Conservation (phyloP, 2,888 invertebrate genomes). For the Zeuzera pyrina region DNA sequence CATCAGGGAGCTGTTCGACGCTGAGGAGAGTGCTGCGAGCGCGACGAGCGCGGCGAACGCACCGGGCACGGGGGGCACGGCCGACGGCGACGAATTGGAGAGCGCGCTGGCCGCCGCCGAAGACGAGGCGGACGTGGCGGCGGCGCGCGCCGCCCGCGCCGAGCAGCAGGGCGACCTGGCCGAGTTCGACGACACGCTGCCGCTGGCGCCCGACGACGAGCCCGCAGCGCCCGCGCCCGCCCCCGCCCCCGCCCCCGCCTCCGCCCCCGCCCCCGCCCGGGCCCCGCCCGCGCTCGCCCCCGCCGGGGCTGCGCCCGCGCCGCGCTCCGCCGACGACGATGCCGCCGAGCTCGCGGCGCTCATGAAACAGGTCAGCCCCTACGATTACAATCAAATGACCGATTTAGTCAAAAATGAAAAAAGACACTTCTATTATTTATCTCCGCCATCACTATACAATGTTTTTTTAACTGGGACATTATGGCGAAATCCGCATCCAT, state of each 20-base stretch:
- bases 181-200: slow-evolving; percentile 96
- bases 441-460: no score
- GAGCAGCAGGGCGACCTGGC: slow-evolving; percentile 92
- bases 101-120: slow-evolving; percentile 92
- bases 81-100: slow-evolving; percentile 75
- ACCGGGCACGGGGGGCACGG: slow-evolving; percentile 62
- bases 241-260: slow-evolving; percentile 12
- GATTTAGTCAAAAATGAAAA: neutral
- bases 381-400: neutral
- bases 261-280: slow-evolving; percentile 13
- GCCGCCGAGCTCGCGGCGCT: slow-evolving; percentile 35
- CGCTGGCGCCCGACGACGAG: slow-evolving; percentile 79
- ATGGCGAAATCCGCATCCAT: no score
- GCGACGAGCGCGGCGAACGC: slow-evolving; percentile 76
- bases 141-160: slow-evolving; percentile 90
- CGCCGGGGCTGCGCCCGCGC: no score
- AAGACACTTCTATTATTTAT: no score
- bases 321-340: slow-evolving; percentile 5
- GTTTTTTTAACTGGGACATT: no score
- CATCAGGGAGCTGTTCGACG: slow-evolving; percentile 92
- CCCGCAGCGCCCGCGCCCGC: slow-evolving; percentile 31
- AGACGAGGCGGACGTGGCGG: slow-evolving; percentile 95
- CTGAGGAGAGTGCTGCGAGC: slow-evolving; percentile 70
- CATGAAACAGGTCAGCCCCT: slow-evolving; percentile 35
- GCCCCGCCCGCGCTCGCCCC: slow-evolving; percentile 7